phyloP scores from a whole-genome alignment of 2,797 vertebrate genomes.

The Sternotherus odoratus region DNA sequence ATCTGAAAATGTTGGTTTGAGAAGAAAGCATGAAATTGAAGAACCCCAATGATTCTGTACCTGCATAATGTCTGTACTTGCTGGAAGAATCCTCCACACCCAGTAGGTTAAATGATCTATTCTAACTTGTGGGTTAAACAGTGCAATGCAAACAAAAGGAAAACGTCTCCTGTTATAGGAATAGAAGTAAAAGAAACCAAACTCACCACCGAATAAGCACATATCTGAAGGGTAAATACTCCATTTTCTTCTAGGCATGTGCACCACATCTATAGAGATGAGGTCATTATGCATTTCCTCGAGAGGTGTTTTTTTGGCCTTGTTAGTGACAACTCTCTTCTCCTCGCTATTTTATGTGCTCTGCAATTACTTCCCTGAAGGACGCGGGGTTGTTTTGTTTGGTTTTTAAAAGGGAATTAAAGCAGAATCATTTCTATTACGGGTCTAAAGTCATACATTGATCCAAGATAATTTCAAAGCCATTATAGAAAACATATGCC shows the following conservation, averaged over 20 bases:
- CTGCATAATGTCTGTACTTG: background rate
- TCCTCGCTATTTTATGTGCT: too few relatives aligned
- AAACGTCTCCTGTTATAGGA: accelerated
- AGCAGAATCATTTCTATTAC: background rate
- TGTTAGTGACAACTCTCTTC: accelerated
- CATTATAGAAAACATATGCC: background rate
- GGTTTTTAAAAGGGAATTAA: background rate
- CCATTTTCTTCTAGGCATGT: accelerated
- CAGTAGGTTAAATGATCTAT: background rate
- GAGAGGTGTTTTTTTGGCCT: background rate
- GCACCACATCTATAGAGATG: accelerated
- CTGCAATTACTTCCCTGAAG: background rate
- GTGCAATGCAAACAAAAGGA: background rate
- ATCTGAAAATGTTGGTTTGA: background rate
- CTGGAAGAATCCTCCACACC: background rate
- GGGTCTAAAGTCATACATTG: background rate
- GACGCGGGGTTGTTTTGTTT: background rate
- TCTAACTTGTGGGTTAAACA: accelerated
- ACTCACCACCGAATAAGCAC: accelerated
- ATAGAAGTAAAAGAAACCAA: background rate
- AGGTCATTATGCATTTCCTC: accelerated
- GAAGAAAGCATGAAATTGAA: background rate
- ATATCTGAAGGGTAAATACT: accelerated
- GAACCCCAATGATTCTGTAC: background rate
- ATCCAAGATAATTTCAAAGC: background rate